Conservation (phyloP, 2,797 vertebrate genomes). For the Furcifer pardalis region DNA sequence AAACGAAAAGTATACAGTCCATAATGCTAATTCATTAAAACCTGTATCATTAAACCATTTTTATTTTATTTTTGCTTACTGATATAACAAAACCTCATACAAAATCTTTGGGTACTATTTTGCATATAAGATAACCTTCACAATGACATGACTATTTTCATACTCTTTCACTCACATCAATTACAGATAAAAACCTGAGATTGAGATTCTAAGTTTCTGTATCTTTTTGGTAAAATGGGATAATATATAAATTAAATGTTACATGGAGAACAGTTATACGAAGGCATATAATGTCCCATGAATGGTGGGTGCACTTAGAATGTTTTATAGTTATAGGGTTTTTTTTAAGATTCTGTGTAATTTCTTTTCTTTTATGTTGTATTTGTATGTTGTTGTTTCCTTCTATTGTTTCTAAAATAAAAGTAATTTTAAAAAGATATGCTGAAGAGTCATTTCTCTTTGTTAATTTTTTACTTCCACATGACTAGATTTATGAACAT, state of each 20-base stretch:
- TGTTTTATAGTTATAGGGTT: too few species aligned
- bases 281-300: too few species aligned
- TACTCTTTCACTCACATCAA: conserved; percentile 71
- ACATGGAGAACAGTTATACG: too few species aligned
- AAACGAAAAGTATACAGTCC: background rate
- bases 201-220: too few species aligned
- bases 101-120: conserved; percentile 47
- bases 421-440: too few species aligned
- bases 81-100: background rate
- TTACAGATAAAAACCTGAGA: conserved; percentile 72
- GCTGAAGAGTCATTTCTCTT: conserved; percentile 70
- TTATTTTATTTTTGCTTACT: background rate
- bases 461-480: conserved; percentile 63
- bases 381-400: too few species aligned
- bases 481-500: conserved; percentile 58
- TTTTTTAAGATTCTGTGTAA: too few species aligned
- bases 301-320: too few species aligned
- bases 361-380: too few species aligned
- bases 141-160: conserved; percentile 70
- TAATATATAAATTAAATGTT: too few species aligned
- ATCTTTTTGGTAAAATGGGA: too few species aligned
- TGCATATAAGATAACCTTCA: conserved; percentile 65
- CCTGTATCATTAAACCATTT: background rate
- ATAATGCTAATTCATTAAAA: background rate
- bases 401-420: too few species aligned